A percentile compares a stretch with the other conserved stretches of the same genome.
These are phyloP conservation scores for Helicoverpa assulta DNA, from an alignment of 2,888 invertebrate genomes.

Conservation along the genomic window DNA sequence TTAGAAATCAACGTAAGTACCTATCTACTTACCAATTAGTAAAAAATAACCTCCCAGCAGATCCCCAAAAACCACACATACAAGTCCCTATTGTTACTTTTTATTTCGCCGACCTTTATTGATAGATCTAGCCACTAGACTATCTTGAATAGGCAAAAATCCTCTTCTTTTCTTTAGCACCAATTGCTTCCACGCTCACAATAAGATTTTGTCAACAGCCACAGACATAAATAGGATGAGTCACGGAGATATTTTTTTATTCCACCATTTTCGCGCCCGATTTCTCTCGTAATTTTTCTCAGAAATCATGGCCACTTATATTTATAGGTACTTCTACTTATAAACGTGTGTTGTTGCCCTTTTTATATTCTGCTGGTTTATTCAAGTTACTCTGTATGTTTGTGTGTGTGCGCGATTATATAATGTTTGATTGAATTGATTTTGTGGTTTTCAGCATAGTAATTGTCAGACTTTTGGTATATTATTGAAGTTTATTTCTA, in stretches of 20 bases:
- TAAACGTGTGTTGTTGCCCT: not conserved
- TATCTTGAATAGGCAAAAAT: conserved; percentile 10
- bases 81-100: conserved; percentile 6
- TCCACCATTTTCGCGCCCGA: conserved; percentile 1
- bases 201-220: conserved; percentile 22
- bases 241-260: conserved; percentile 25
- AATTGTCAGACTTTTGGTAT: no score
- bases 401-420: no score
- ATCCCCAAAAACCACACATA: not conserved
- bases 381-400: conserved; percentile 1
- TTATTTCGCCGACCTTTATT: conserved; percentile 14
- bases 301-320: conserved; percentile 17
- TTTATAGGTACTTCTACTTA: conserved; percentile 3
- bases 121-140: conserved; percentile 9
- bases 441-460: no score
- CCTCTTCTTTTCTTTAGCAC: conserved; percentile 23
- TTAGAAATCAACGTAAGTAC: no score
- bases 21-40: no score
- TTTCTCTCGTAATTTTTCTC: conserved; percentile 16
- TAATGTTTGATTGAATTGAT: no score
- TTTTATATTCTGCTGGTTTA: conserved; percentile 14
- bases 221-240: conserved; percentile 31
- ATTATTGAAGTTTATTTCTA: no score
- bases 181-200: conserved; percentile 19
- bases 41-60: conserved; percentile 1